phyloP scores from a whole-genome alignment of 2,888 invertebrate species.

The Cepaea hortensis region DNA sequence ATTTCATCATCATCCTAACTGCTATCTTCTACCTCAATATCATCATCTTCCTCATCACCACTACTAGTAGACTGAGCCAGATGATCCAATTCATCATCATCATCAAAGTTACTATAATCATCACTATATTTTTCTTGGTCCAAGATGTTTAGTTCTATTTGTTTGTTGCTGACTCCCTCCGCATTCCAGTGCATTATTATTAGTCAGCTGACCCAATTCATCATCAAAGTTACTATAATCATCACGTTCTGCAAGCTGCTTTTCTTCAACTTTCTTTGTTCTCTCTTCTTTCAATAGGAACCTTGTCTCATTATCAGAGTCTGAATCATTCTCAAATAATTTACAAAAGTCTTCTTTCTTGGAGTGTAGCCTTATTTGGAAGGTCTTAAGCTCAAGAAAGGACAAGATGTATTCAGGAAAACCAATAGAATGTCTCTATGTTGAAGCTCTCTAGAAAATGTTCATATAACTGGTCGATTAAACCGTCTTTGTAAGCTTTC shows the following conservation, averaged over 20 bases:
- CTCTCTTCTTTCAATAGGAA: constrained; percentile 58
- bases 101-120: no score
- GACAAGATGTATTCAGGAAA: constrained; percentile 90
- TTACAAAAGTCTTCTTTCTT: constrained; percentile 71
- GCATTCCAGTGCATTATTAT: no score
- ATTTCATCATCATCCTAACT: constrained; percentile 12
- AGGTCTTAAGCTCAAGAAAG: constrained; percentile 86
- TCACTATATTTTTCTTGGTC: no score
- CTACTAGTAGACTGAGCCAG: constrained; percentile 60
- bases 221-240: constrained; percentile 69
- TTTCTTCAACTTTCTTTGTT: constrained; percentile 79
- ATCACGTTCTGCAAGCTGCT: constrained; percentile 49
- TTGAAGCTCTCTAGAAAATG: constrained; percentile 86
- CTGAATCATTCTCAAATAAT: constrained; percentile 66
- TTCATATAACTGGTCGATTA: constrained; percentile 87
- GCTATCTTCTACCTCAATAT: background rate
- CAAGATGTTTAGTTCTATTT: no score
- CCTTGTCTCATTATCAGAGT: constrained; percentile 58
- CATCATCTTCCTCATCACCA: constrained; percentile 5
- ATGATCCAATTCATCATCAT: no score
- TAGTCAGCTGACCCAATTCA: constrained; percentile 64
- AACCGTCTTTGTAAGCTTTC: constrained; percentile 91
- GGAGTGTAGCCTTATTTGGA: constrained; percentile 75
- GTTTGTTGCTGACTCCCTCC: no score
- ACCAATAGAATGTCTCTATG: constrained; percentile 83